Evolutionary conservation across 2,888 invertebrate genomes (phyloP).

Genomic region (Megastigmus dorsalis): DNA sequence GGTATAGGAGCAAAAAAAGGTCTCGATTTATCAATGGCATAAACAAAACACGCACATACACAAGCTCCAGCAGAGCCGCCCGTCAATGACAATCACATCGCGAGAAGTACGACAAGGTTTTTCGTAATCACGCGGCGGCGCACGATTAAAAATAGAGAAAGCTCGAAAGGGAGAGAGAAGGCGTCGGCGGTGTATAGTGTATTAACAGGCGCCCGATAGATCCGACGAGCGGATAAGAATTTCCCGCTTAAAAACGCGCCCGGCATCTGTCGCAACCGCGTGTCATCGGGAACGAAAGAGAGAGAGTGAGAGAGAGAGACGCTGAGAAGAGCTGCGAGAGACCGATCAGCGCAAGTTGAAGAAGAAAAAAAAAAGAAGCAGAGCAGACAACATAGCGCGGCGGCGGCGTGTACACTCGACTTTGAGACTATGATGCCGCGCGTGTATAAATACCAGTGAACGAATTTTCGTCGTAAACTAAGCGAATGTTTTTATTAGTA

Average conservation of each 20-base stretch:
- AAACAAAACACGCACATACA: too few relatives aligned
- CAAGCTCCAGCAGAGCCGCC: too few relatives aligned
- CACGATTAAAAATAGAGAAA: constrained; percentile 24
- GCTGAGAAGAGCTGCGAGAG: too few relatives aligned
- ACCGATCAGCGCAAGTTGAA: neutral
- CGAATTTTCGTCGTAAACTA: neutral
- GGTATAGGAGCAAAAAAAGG: too few relatives aligned
- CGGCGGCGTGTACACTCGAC: neutral
- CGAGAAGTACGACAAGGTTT: constrained; percentile 10
- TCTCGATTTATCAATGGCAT: too few relatives aligned
- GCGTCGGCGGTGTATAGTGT: too few relatives aligned
- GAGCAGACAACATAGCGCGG: neutral
- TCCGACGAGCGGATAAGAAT: constrained; percentile 55
- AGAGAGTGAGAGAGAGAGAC: constrained; percentile 13
- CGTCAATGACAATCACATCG: constrained; percentile 16
- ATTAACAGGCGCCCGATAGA: constrained; percentile 34
- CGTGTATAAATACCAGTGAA: constrained; percentile 11
- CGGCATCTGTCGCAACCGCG: constrained; percentile 57
- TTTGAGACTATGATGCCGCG: neutral
- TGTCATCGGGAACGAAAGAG: constrained; percentile 33
- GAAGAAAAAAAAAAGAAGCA: constrained; percentile 23
- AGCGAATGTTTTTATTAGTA: neutral
- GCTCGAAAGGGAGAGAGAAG: too few relatives aligned
- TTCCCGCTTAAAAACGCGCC: constrained; percentile 58
- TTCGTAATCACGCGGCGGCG: constrained; percentile 20